Percentiles rank a stretch among this genome's conserved stretches.
phyloP scores from a whole-genome alignment of 2,113 vertebrate genomes.

The Philantomba maxwellii region DNA sequence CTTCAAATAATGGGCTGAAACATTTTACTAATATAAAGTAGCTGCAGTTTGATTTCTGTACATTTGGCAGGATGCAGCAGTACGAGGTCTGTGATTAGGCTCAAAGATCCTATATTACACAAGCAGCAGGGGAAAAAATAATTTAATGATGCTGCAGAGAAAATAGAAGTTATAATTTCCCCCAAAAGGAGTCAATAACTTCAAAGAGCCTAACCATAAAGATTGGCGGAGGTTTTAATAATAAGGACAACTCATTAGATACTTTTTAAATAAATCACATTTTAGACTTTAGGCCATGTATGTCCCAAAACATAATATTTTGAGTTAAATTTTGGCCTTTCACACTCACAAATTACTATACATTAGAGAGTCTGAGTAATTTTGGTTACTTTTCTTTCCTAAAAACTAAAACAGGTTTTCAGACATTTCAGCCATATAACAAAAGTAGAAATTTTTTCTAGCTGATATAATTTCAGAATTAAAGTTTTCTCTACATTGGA shows the following conservation, averaged over 20 bases:
- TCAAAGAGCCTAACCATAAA: conserved; percentile 3
- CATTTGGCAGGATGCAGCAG: background rate
- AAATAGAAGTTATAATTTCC: conserved; percentile 21
- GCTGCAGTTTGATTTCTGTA: background rate
- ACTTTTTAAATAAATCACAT: conserved; percentile 12
- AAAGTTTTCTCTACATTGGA: conserved; percentile 25
- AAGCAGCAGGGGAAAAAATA: conserved; percentile 30
- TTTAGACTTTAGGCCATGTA: conserved; percentile 28
- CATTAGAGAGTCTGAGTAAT: background rate
- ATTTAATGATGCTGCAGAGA: conserved; percentile 42
- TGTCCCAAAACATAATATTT: conserved; percentile 3
- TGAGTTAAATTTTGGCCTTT: conserved; percentile 31
- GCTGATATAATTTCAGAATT: conserved; percentile 31
- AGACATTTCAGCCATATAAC: background rate
- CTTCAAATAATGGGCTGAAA: background rate
- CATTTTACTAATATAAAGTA: background rate
- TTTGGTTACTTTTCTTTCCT: conserved; percentile 16
- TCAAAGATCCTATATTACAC: background rate
- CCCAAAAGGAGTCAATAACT: conserved; percentile 8
- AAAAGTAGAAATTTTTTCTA: conserved; percentile 24
- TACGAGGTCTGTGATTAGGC: background rate
- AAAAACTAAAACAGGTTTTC: conserved; percentile 46
- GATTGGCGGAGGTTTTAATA: background rate
- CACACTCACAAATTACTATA: background rate
- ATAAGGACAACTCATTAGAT: background rate